Evolutionary conservation across 2,797 vertebrate genomes (phyloP).

Genomic region (Oreortyx pictus): DNA sequence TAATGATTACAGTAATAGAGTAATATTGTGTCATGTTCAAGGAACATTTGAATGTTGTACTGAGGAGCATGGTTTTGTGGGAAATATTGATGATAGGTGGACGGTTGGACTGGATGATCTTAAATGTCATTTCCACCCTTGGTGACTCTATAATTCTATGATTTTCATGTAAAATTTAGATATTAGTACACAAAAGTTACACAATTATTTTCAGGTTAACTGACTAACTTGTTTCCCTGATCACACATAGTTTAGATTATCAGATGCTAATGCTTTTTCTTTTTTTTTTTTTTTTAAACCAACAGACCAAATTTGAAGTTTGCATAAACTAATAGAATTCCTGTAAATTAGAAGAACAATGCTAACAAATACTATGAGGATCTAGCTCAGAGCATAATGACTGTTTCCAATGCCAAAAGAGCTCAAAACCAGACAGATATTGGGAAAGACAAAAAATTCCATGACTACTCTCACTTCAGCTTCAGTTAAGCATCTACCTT

Average conservation of each 20-base stretch:
- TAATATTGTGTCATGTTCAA: not conserved
- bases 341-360: not conserved
- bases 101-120: no score
- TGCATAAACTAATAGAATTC: not conserved
- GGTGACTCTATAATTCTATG: no score
- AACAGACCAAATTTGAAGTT: not conserved
- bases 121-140: no score
- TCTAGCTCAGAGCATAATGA: not conserved
- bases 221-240: not conserved
- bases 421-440: not conserved
- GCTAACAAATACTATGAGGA: not conserved
- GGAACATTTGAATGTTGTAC: no score
- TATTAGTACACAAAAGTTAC: not conserved
- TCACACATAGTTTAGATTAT: not conserved
- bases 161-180: not conserved
- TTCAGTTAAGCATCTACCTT: not conserved
- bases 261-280: not conserved
- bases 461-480: not conserved
- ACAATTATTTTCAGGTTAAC: constrained; percentile 6
- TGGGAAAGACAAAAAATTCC: not conserved
- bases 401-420: not conserved
- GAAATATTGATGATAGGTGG: no score
- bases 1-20: not conserved
- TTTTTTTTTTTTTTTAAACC: not conserved
- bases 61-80: no score